Percentiles rank a stretch among this genome's conserved stretches.
Evolutionary conservation across 2,113 vertebrate species (phyloP).

Genomic region (Coryphaenoides rupestris): DNA sequence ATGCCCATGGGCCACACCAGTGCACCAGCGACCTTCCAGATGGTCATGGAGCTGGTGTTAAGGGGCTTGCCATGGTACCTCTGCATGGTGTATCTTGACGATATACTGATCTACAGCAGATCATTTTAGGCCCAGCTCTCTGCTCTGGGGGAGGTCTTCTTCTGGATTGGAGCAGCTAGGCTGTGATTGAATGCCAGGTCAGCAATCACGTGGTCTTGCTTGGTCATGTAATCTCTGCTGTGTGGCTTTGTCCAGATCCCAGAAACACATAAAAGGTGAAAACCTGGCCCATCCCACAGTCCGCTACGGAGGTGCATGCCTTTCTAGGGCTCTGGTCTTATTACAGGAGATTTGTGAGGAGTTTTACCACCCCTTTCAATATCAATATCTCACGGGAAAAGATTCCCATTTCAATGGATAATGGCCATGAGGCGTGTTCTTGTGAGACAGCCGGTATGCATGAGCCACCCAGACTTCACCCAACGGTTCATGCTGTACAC

Average conservation of each 20-base stretch:
- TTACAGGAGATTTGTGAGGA: constrained; percentile 14
- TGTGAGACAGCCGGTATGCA: constrained; percentile 1
- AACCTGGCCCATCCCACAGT: constrained; percentile 10
- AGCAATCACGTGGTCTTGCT: constrained; percentile 26
- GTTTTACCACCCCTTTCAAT: constrained; percentile 19
- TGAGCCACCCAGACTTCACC: constrained; percentile 18
- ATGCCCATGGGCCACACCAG: constrained; percentile 29
- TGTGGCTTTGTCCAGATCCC: constrained; percentile 18
- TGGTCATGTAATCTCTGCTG: constrained; percentile 14
- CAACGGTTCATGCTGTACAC: neutral
- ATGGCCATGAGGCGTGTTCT: neutral
- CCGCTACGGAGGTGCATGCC: neutral
- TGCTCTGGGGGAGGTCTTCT: too few relatives aligned
- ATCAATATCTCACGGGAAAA: too few relatives aligned
- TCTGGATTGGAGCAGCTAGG: too few relatives aligned
- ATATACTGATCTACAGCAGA: too few relatives aligned
- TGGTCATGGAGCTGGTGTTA: too few relatives aligned
- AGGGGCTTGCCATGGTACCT: too few relatives aligned
- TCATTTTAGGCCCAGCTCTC: too few relatives aligned
- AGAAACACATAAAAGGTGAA: constrained; percentile 16
- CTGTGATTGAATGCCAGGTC: constrained; percentile 19
- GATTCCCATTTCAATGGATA: constrained; percentile 3
- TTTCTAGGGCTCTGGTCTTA: constrained; percentile 21
- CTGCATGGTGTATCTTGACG: too few relatives aligned
- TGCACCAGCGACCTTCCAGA: constrained; percentile 7